Conservation (phyloP, 1,140 invertebrate species). For the Centruroides sculpturatus region DNA sequence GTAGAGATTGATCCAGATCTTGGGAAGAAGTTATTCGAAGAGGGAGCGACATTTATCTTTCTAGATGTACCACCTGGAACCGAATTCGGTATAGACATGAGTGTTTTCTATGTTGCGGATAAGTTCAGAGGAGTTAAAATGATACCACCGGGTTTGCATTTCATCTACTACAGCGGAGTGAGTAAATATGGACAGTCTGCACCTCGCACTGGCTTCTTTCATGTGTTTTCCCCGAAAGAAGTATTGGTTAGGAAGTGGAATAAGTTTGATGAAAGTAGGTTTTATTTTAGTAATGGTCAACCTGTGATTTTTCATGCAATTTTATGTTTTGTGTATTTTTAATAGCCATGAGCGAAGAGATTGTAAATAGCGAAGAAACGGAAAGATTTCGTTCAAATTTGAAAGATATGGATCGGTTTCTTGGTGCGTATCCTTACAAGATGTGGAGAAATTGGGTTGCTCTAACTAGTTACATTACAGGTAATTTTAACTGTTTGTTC, state of each 20-base stretch:
- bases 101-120: constrained; percentile 79
- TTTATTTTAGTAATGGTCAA: background rate
- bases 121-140: constrained; percentile 95
- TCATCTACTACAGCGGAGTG: constrained; percentile 63
- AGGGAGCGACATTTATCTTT: constrained; percentile 58
- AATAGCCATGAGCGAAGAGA: background rate
- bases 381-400: constrained; percentile 29
- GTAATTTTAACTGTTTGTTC: constrained; percentile 23
- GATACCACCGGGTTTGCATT: constrained; percentile 95
- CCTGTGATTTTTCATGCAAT: too few relatives aligned
- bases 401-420: constrained; percentile 48
- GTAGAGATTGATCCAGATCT: constrained; percentile 55
- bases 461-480: constrained; percentile 56
- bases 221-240: constrained; percentile 67
- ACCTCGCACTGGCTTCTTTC: constrained; percentile 74
- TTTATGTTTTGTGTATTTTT: too few relatives aligned
- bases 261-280: constrained; percentile 28
- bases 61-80: constrained; percentile 31
- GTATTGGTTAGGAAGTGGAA: constrained; percentile 80
- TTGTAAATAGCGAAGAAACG: constrained; percentile 23
- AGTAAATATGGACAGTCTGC: constrained; percentile 39
- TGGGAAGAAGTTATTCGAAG: constrained; percentile 56
- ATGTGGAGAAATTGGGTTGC: constrained; percentile 72
- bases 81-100: constrained; percentile 70
- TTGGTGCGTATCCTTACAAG: constrained; percentile 86